Conservation (phyloP, 2,797 vertebrate species). For the Bradypodion ventrale region DNA sequence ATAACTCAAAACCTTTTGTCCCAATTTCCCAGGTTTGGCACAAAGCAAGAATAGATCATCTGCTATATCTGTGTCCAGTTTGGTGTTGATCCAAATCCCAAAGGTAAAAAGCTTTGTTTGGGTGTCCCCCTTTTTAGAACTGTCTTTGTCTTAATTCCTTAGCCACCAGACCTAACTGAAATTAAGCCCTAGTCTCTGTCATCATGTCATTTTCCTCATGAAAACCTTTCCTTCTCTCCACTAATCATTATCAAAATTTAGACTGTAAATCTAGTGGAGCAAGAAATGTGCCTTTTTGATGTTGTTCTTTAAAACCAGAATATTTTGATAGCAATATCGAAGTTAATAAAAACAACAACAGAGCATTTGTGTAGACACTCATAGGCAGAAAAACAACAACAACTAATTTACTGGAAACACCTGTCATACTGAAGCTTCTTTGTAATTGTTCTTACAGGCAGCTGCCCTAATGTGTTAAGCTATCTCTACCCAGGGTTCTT, state of each 20-base stretch:
- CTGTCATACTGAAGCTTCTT: not conserved
- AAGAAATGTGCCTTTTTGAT: not conserved
- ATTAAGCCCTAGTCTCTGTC: not conserved
- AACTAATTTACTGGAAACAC: not conserved
- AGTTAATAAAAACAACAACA: not conserved
- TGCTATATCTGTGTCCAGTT: no score
- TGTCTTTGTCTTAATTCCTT: not conserved
- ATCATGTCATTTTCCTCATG: not conserved
- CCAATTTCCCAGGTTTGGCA: no score
- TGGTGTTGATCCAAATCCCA: no score
- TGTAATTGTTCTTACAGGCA: not conserved
- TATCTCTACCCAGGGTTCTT: not conserved
- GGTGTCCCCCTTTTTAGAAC: no score
- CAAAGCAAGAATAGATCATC: no score
- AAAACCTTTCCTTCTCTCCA: not conserved
- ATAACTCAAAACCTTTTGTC: no score
- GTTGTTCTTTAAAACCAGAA: not conserved
- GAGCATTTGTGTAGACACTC: not conserved
- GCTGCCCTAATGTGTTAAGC: not conserved
- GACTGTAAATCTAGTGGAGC: not conserved
- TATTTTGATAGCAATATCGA: not conserved
- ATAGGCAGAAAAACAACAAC: not conserved
- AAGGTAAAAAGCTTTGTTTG: no score
- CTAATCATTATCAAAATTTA: not conserved
- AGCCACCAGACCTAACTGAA: not conserved